phyloP scores from a whole-genome alignment of 2,113 vertebrate species.

The Petrocephalus microphthalmus region DNA sequence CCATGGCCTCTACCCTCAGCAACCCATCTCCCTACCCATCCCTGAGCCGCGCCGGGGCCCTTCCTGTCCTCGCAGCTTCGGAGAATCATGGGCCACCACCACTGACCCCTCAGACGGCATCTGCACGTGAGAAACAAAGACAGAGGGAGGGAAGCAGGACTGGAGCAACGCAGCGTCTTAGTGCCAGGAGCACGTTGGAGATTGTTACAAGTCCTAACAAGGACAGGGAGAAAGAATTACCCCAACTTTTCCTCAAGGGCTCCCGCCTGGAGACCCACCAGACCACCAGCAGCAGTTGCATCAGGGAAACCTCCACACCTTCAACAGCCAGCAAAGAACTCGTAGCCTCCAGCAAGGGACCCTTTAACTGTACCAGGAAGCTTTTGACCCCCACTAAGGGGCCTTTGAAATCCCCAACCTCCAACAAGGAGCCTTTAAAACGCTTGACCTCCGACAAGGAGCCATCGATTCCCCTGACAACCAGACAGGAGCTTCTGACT shows the following conservation, averaged over 20 bases:
- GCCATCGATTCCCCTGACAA: not conserved
- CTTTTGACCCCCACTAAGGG: not conserved
- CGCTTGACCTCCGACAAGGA: not conserved
- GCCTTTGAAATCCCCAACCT: not conserved
- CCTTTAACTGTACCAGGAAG: not conserved
- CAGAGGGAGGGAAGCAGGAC: conserved; percentile 21
- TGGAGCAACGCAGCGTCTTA: conserved; percentile 20
- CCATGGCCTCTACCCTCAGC: conserved; percentile 27
- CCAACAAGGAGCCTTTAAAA: not conserved
- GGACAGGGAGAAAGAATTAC: not conserved
- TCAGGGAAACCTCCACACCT: not conserved
- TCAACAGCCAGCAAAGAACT: not conserved
- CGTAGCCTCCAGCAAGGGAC: not conserved
- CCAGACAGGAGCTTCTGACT: not conserved
- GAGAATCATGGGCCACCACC: not conserved
- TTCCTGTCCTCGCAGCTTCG: not conserved
- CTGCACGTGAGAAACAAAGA: conserved; percentile 13
- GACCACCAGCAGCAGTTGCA: conserved; percentile 27
- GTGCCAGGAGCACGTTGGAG: conserved; percentile 33
- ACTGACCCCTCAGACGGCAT: conserved; percentile 4
- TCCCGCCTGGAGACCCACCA: conserved; percentile 13
- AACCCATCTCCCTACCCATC: conserved; percentile 36
- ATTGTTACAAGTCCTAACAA: conserved; percentile 11
- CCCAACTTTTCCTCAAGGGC: not conserved
- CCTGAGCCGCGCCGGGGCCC: conserved; percentile 32